Evolutionary conservation across 2,113 vertebrate genomes (phyloP).

Genomic region (Gallinago jamesoni): DNA sequence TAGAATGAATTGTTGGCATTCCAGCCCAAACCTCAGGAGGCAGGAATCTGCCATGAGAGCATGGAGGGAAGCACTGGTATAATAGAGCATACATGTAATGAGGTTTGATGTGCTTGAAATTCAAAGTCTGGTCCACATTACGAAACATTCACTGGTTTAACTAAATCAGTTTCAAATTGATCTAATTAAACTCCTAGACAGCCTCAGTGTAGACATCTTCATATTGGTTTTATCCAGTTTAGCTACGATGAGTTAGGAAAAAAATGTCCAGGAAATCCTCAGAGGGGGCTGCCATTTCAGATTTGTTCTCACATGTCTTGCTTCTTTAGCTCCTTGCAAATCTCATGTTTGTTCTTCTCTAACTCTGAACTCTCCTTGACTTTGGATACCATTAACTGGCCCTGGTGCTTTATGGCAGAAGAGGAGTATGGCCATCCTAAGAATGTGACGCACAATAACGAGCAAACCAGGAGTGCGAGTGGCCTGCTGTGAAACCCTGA

Average conservation of each 20-base stretch:
- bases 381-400: not conserved
- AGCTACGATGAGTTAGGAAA: not conserved
- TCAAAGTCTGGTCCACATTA: constrained; percentile 59
- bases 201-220: constrained; percentile 34
- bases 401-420: not conserved
- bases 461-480: not conserved
- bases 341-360: not conserved
- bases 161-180: constrained; percentile 49
- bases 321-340: not conserved
- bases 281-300: not conserved
- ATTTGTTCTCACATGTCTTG: not conserved
- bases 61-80: constrained; percentile 29
- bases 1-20: constrained; percentile 65
- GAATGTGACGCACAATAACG: fast-evolving
- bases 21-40: constrained; percentile 67
- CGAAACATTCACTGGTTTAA: constrained; percentile 6
- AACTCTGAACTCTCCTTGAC: not conserved
- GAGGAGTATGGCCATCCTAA: not conserved
- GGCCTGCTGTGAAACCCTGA: not conserved
- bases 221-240: constrained; percentile 2
- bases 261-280: not conserved
- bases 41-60: constrained; percentile 55
- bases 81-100: constrained; percentile 39
- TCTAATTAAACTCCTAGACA: constrained; percentile 48
- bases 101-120: constrained; percentile 49